Evolutionary conservation across 1,140 invertebrate genomes (phyloP).

Genomic region (Lordiphosa collinella): DNA sequence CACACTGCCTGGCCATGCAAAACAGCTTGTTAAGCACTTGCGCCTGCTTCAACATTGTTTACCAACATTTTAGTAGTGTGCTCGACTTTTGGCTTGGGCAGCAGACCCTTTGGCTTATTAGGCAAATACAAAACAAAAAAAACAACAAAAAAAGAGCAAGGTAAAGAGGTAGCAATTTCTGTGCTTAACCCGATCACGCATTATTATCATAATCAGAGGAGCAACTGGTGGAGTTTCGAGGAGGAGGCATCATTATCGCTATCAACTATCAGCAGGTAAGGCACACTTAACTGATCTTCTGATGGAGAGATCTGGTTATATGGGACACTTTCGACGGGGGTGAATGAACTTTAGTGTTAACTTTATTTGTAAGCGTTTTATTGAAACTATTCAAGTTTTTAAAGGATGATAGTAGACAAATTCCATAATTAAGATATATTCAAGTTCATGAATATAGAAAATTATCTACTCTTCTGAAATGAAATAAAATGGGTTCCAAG

Average conservation of each 20-base stretch:
- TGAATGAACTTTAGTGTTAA: too few relatives aligned
- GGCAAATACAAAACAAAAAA: slow-evolving; percentile 26
- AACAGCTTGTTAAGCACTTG: slow-evolving; percentile 76
- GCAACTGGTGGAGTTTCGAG: slow-evolving; percentile 6
- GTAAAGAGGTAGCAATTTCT: slow-evolving; percentile 60
- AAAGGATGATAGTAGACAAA: too few relatives aligned
- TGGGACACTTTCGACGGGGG: too few relatives aligned
- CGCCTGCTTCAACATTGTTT: slow-evolving; percentile 14
- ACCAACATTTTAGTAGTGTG: slow-evolving; percentile 44
- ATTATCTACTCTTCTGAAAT: too few relatives aligned
- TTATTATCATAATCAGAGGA: slow-evolving; percentile 60
- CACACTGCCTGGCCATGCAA: slow-evolving; percentile 50
- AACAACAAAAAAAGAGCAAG: slow-evolving; percentile 20
- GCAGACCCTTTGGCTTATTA: slow-evolving; percentile 35
- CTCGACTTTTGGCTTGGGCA: slow-evolving; percentile 42
- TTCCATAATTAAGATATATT: too few relatives aligned
- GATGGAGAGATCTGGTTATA: not conserved
- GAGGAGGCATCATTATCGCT: slow-evolving; percentile 39
- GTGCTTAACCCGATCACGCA: slow-evolving; percentile 51
- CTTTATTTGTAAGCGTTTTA: too few relatives aligned
- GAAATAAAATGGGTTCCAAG: too few relatives aligned
- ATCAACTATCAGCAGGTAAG: slow-evolving; percentile 31
- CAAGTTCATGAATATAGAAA: too few relatives aligned
- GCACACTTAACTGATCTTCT: slow-evolving; percentile 2
- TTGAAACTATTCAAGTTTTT: too few relatives aligned